These are phyloP conservation scores for Dicerorhinus sumatrensis DNA, from an alignment of 2,113 vertebrate species.

Conservation along the genomic window DNA sequence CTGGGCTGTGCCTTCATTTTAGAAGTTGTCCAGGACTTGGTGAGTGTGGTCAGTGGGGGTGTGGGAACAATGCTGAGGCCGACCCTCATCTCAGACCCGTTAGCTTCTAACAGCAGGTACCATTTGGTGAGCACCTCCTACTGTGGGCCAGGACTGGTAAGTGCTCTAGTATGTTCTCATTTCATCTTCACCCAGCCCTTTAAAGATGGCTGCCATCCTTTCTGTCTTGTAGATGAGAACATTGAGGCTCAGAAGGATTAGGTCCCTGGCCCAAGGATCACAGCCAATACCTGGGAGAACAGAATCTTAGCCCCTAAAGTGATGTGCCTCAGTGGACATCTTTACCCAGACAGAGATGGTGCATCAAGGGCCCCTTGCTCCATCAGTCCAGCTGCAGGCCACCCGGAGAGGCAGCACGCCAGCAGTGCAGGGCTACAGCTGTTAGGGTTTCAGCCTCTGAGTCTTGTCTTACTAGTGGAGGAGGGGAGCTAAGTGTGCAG, in stretches of 20 bases:
- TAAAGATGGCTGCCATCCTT: neutral
- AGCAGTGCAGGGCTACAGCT: neutral
- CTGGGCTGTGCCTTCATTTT: neutral
- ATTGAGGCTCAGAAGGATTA: neutral
- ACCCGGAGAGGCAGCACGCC: rapidly evolving
- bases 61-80: rapidly evolving
- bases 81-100: rapidly evolving
- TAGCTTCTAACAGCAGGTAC: neutral
- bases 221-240: neutral
- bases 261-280: neutral
- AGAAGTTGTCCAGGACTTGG: neutral
- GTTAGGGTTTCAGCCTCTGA: neutral
- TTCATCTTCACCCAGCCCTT: neutral
- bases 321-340: neutral
- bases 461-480: neutral
- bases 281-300: neutral
- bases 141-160: rapidly evolving
- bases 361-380: neutral
- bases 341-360: neutral
- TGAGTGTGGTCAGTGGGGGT: neutral
- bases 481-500: neutral
- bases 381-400: neutral
- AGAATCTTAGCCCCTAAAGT: neutral
- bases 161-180: neutral
- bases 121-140: neutral